Percentiles rank a stretch among this genome's conserved stretches.
phyloP scores from a whole-genome alignment of 1,140 invertebrate species.

The Brachionus rubens region DNA sequence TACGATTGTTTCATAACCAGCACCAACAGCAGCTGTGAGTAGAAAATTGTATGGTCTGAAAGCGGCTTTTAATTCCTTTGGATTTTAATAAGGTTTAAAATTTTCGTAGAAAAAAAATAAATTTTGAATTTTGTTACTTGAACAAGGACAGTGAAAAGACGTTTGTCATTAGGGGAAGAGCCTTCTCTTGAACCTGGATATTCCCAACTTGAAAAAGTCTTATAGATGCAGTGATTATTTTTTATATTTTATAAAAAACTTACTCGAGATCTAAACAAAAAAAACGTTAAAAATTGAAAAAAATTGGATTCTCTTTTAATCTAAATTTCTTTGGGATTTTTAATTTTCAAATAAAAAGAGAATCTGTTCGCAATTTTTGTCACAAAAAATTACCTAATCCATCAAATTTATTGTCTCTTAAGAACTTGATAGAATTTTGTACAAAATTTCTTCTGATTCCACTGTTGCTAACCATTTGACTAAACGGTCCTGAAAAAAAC shows the following conservation, averaged over 20 bases:
- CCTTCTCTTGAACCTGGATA: slow-evolving; percentile 60
- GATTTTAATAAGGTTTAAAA: not conserved
- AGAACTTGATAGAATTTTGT: slow-evolving; percentile 47
- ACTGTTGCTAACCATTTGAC: slow-evolving; percentile 76
- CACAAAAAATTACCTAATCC: slow-evolving; percentile 68
- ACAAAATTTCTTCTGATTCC: slow-evolving; percentile 36
- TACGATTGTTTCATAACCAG: slow-evolving; percentile 48
- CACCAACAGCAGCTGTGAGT: slow-evolving; percentile 50
- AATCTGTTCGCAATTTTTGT: no score
- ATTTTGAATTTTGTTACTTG: not conserved
- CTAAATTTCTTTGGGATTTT: no score
- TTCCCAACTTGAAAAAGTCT: slow-evolving; percentile 65
- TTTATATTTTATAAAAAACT: slow-evolving; percentile 61
- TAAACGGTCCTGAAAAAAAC: slow-evolving; percentile 57
- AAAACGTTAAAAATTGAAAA: slow-evolving; percentile 65
- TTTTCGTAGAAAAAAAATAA: not conserved
- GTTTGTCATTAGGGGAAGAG: slow-evolving; percentile 50
- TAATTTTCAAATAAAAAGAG: no score
- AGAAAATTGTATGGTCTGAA: slow-evolving; percentile 48
- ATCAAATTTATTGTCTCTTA: slow-evolving; percentile 61
- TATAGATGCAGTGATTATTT: slow-evolving; percentile 20
- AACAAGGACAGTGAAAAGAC: slow-evolving; percentile 66
- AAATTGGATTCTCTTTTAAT: no score
- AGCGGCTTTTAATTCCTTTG: slow-evolving; percentile 47
- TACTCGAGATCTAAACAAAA: slow-evolving; percentile 75